Conservation (phyloP, 2,797 vertebrate genomes). For the Platyrinchus mystaceus region DNA sequence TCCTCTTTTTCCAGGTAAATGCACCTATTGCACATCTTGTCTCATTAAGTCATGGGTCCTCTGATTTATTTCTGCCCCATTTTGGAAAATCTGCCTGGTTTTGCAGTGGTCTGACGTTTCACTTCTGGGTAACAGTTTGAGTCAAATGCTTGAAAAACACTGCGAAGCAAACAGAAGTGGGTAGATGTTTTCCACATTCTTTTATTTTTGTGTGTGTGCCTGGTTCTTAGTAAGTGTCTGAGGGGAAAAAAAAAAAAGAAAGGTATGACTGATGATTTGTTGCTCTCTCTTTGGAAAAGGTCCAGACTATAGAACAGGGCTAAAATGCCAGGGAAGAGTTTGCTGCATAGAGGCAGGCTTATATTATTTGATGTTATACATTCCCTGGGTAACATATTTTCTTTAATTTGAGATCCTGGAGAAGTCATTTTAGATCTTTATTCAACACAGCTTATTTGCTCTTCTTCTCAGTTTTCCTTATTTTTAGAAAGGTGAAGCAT, state of each 20-base stretch:
- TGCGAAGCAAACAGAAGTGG: neutral
- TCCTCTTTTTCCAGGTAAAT: neutral
- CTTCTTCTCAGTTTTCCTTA: conserved; percentile 78
- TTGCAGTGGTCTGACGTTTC: neutral
- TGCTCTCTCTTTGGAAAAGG: conserved; percentile 31
- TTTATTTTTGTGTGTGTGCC: conserved; percentile 13
- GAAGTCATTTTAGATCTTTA: conserved; percentile 30
- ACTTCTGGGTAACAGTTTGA: neutral
- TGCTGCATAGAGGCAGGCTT: neutral
- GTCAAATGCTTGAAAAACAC: conserved; percentile 19
- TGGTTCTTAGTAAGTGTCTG: conserved; percentile 14
- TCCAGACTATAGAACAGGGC: neutral
- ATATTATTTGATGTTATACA: neutral
- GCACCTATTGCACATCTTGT: neutral
- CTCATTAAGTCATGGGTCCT: neutral
- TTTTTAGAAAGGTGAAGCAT: conserved; percentile 73
- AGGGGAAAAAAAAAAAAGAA: fast-evolving
- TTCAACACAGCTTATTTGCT: conserved; percentile 34
- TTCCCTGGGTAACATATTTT: neutral
- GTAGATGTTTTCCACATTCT: conserved; percentile 39
- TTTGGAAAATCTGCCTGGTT: neutral
- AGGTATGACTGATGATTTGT: neutral
- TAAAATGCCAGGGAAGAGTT: conserved; percentile 27
- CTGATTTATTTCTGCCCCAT: neutral
- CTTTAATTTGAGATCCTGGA: neutral